phyloP scores from a whole-genome alignment of 2,797 vertebrate species.

The Gouania willdenowi region DNA sequence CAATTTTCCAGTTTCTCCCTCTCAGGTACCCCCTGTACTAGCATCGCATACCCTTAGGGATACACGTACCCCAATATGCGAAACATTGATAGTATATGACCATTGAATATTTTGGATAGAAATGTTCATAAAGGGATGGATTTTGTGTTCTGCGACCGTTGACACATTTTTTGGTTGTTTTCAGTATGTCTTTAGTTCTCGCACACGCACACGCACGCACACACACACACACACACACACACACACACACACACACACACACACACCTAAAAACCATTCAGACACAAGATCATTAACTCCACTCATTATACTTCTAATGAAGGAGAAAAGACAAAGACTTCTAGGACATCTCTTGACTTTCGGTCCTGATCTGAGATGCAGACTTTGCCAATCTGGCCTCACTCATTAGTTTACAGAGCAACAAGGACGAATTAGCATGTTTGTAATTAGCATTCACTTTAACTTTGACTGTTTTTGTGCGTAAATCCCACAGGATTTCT shows the following conservation, averaged over 20 bases:
- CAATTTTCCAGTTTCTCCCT: too few species aligned
- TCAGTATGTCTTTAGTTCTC: too few species aligned
- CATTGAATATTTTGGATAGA: too few species aligned
- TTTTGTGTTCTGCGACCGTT: too few species aligned
- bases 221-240: neutral
- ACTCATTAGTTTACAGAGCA: constrained; percentile 30
- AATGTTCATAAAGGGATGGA: too few species aligned
- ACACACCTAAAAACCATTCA: neutral
- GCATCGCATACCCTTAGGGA: too few species aligned
- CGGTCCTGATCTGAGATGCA: constrained; percentile 23
- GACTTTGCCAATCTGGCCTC: constrained; percentile 27
- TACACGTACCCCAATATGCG: too few species aligned
- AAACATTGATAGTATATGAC: too few species aligned
- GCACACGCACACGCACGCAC: neutral
- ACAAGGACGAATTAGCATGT: constrained; percentile 44
- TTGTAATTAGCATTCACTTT: constrained; percentile 52
- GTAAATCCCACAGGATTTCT: constrained; percentile 36
- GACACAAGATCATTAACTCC: neutral
- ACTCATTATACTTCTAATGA: constrained; percentile 9
- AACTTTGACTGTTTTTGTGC: constrained; percentile 27
- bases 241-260: neutral
- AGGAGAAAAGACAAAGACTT: constrained; percentile 7
- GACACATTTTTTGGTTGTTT: too few species aligned
- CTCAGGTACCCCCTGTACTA: too few species aligned
- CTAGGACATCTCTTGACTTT: constrained; percentile 13